phyloP scores from a whole-genome alignment of 2,113 vertebrate species.

The Bos indicus region DNA sequence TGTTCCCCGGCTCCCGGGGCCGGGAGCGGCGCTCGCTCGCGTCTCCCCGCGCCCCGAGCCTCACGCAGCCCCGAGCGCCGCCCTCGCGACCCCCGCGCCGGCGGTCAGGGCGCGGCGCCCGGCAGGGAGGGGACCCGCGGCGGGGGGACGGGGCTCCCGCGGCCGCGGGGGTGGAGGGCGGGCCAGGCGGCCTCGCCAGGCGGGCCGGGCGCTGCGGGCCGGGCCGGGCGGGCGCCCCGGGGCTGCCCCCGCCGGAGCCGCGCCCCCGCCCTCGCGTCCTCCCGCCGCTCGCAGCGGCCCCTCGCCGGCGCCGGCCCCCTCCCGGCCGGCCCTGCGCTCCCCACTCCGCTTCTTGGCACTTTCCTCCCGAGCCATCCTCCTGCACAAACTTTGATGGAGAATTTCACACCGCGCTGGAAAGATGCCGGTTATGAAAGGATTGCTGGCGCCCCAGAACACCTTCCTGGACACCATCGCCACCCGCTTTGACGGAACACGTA shows the following conservation, averaged over 20 bases:
- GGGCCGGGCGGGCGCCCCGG: conserved; percentile 45
- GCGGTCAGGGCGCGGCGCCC: conserved; percentile 50
- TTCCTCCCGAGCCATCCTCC: conserved; percentile 71
- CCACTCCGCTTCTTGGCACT: conserved; percentile 73
- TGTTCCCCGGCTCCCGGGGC: conserved; percentile 60
- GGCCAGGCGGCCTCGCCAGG: neutral
- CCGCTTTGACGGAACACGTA: conserved; percentile 99
- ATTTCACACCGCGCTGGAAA: conserved; percentile 89
- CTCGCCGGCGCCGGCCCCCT: neutral
- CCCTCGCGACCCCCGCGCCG: neutral
- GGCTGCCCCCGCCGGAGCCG: conserved; percentile 30
- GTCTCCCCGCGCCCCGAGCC: neutral
- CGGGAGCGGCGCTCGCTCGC: neutral
- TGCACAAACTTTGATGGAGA: conserved; percentile 96
- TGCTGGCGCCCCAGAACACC: conserved; percentile 98
- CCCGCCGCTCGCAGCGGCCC: neutral
- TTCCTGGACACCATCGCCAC: conserved; percentile 99
- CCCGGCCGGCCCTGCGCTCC: conserved; percentile 21
- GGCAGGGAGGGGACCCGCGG: neutral
- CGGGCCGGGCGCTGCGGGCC: neutral
- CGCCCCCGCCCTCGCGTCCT: neutral
- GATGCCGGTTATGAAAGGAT: conserved; percentile 99
- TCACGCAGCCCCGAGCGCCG: neutral
- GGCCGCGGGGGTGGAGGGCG: neutral
- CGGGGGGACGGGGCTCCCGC: neutral